These are phyloP conservation scores for Nerophis lumbriciformis DNA, from an alignment of 2,113 vertebrate species.

Conservation along the genomic window DNA sequence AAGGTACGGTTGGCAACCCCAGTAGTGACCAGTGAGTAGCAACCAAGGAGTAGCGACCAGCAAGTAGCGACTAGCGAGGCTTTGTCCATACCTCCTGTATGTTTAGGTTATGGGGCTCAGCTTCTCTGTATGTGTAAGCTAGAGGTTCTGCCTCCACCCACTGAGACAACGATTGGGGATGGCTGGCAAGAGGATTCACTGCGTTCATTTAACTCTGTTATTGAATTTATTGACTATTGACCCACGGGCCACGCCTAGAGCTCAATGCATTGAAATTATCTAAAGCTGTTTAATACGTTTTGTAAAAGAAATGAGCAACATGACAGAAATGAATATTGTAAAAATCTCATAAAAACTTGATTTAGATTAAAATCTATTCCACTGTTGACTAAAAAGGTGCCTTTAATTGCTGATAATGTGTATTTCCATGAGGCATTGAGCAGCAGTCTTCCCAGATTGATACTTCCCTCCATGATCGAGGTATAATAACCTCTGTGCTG, in stretches of 20 bases:
- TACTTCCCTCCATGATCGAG: constrained; percentile 6
- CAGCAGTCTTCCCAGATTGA: not conserved
- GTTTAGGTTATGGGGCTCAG: too few species aligned
- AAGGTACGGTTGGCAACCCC: too few species aligned
- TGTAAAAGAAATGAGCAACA: too few species aligned
- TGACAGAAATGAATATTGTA: constrained; percentile 1
- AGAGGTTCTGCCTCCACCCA: too few species aligned
- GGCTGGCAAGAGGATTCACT: not conserved
- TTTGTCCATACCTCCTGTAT: too few species aligned
- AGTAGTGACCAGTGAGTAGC: too few species aligned
- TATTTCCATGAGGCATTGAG: constrained; percentile 5
- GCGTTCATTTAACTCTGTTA: too few species aligned
- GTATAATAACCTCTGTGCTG: constrained; percentile 22
- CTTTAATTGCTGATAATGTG: constrained; percentile 2
- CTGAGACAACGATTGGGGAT: not conserved
- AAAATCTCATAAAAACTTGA: not conserved
- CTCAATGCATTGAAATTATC: not conserved
- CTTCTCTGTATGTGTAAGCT: too few species aligned
- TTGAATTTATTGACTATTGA: too few species aligned
- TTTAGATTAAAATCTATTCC: not conserved
- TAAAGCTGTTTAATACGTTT: not conserved
- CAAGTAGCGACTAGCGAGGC: too few species aligned
- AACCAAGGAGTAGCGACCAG: too few species aligned
- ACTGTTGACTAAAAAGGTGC: not conserved
- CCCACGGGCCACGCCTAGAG: too few species aligned